Evolutionary conservation across 2,113 vertebrate genomes (phyloP), one percentile per base, ranked within the genome.

Genomic region (Silurus asotus): DNA sequence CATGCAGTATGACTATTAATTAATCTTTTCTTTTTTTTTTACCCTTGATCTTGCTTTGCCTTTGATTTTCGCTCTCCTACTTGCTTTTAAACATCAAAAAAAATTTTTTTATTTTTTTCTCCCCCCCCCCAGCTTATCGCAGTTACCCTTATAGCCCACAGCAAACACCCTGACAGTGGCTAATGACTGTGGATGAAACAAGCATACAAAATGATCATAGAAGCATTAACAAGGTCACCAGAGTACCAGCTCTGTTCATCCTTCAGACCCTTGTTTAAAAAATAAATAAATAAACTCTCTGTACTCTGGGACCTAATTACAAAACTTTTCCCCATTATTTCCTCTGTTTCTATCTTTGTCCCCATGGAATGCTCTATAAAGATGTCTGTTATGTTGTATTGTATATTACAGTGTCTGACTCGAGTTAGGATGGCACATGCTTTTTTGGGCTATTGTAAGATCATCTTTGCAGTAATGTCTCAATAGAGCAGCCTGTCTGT

Each of bases 1-100:
- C 69, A 75, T 53, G 61, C 76, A 51, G 7, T 81, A 83, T 55
- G 76, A 81, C 82, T 74, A 14, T 84, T 58, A 65, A 69, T 69
- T 48, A 28, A 56, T 78, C 76, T 78, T 6, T 19, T n/a, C 25
- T 58, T n/a, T 19, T 6, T 19, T 6, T 4, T n/a, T 5, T 48
- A 74, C 70, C 19, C 28, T 45, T 76, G 49, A 76, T 53, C 74
- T 53, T 55, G 10, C 20, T 51, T 49, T 51, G 11, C 55, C n/a
- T 67, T 82, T 72, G 48, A 56, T 49, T 56, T n/a, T 61, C 28
- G 2, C 25, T 19, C 17, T 48, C 58, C 5, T n/a, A 19, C 15
- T 15, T n/a, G 19, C n/a, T 17, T 20, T 7, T 10, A 56, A 58
- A 23, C 49, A 10, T 78, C 28, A 28, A 25, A 10, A 20, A 19